Percentiles rank a stretch among this genome's conserved stretches.
These are phyloP conservation scores for Venustoraphidia nigricollis DNA, from an alignment of 2,888 invertebrate genomes.

Conservation along the genomic window DNA sequence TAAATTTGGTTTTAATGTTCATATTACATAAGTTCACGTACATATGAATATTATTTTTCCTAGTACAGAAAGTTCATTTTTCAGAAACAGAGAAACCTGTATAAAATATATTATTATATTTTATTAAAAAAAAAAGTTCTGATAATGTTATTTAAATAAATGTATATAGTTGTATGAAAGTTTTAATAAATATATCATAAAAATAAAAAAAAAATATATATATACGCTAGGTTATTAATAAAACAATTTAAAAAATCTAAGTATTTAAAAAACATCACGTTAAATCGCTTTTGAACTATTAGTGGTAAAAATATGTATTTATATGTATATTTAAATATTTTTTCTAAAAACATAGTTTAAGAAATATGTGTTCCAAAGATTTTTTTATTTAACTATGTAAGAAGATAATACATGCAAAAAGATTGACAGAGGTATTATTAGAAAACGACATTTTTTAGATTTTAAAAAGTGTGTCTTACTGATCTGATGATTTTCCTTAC, in stretches of 20 bases:
- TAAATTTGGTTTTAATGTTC: too few species aligned
- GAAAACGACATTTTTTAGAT: too few species aligned
- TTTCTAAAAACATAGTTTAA: neutral
- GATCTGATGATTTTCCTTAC: too few species aligned
- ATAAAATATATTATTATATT: neutral
- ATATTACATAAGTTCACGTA: too few species aligned
- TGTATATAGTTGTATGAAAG: neutral
- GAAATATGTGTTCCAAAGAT: neutral
- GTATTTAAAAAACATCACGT: neutral
- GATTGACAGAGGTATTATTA: too few species aligned
- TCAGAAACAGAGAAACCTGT: neutral
- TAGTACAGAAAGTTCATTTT: too few species aligned
- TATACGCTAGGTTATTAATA: neutral
- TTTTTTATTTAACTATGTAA: neutral
- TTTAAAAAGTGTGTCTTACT: too few species aligned
- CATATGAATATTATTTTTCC: too few species aligned
- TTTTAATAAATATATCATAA: neutral
- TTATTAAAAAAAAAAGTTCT: neutral
- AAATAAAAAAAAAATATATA: neutral
- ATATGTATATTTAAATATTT: too few species aligned
- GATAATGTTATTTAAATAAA: too few species aligned
- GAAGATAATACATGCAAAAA: neutral
- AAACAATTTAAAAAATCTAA: neutral
- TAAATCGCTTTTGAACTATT: conserved; percentile 1
- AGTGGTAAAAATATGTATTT: neutral